Base-by-base conservation (phyloP, 2,888 invertebrate genomes). In the Phengaris alcon region DNA sequence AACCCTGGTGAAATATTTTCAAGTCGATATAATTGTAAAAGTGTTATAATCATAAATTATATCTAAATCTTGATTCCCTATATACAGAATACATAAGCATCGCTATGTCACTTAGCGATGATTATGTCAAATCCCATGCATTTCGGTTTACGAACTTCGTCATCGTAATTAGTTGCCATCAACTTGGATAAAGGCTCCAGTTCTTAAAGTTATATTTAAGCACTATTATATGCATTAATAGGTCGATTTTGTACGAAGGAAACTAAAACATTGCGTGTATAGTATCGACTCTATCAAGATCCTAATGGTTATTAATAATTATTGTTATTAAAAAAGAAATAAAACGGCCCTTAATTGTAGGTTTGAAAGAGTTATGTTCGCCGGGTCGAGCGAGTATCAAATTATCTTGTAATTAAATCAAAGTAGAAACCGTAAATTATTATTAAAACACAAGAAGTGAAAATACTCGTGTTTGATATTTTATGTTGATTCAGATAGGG, bases 391-490 rank as follows among this genome's bases (percentile, higher is more conserved):
- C 46, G 46, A 48, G n/a, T 69, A 46, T 69, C 48, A 48, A 48
- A 48, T 48, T 69, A 64, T 64, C 64, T 64, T 44, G 64, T 64
- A 64, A 64, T 64, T 64, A 64, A 64, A 64, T 64, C 64, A 64
- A 64, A 64, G 35, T 64, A 64, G 64, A 64, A 64, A 64, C 64
- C 64, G 64, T 64, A 44, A 64, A 44, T 64, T 64, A 64, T 64
- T 64, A 64, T 64, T 44, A 64, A 4, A 52, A 52, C 52, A 64
- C 64, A 64, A 64, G 1, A 64, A 64, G 35, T 74, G 72, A 76
- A 78, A 77, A 77, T 74, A 75, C 35, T 22, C 75, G 22, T 74
- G 74, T 76, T 75, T 74, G 75, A 76, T 77, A 77, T 77, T 73
- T 64, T 64, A 35, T 64, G 64, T 64, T 64, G 6, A 64, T 64